These are phyloP conservation scores for Bimastos eiseni DNA, from an alignment of 2,888 invertebrate species.

Conservation along the genomic window DNA sequence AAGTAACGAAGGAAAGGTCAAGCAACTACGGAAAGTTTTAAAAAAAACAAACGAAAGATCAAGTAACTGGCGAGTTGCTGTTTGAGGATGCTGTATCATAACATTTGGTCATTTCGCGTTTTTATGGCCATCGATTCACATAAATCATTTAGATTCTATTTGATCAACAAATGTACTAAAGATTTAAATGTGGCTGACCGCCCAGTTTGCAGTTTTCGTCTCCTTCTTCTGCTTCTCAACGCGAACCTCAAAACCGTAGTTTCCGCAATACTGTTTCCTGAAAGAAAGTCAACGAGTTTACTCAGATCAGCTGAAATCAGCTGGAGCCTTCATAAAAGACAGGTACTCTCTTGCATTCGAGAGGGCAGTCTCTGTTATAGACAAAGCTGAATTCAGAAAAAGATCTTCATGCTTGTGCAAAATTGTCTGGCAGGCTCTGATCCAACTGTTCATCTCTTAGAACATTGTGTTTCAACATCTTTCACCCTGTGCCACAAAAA, in stretches of 20 bases:
- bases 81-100: no score
- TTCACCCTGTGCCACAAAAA: no score
- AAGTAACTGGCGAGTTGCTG: no score
- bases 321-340: neutral
- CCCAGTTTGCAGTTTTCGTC: constrained; percentile 62
- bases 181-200: constrained; percentile 55
- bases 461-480: no score
- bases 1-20: no score
- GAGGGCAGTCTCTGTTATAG: neutral
- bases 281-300: constrained; percentile 38
- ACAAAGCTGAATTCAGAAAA: neutral
- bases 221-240: constrained; percentile 61
- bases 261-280: constrained; percentile 61
- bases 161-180: neutral
- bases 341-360: neutral
- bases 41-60: no score
- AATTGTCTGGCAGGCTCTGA: no score
- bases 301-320: neutral
- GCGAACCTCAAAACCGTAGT: constrained; percentile 60
- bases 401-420: no score
- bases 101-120: no score
- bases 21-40: no score
- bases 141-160: neutral
- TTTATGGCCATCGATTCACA: neutral
- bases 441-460: no score